These are phyloP conservation scores for Dromas ardeola DNA, from an alignment of 2,113 vertebrate genomes.

Conservation along the genomic window DNA sequence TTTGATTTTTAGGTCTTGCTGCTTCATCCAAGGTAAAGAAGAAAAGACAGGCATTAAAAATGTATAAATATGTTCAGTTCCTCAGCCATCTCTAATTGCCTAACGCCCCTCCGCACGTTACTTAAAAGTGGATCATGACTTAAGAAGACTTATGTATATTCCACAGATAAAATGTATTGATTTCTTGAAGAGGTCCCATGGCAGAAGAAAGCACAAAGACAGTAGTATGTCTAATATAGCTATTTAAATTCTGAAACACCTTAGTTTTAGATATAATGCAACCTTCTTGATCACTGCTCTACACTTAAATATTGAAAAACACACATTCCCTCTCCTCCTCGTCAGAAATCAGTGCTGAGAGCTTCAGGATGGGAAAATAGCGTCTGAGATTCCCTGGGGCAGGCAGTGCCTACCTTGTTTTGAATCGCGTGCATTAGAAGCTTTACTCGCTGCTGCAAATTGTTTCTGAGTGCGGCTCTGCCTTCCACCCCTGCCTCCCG, in stretches of 20 bases:
- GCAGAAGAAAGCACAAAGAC: not conserved
- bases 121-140: not conserved
- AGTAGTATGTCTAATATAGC: fast-evolving
- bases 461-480: not conserved
- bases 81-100: not conserved
- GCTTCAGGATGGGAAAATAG: not conserved
- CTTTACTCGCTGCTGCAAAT: not conserved
- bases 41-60: not conserved
- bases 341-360: not conserved
- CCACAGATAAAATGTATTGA: not conserved
- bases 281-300: not conserved
- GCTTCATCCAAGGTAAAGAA: not conserved
- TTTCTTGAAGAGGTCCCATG: not conserved
- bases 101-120: not conserved
- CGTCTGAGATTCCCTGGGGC: not conserved
- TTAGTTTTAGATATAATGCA: not conserved
- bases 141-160: not conserved
- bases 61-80: not conserved
- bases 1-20: not conserved
- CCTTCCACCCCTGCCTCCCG: not conserved
- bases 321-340: fast-evolving
- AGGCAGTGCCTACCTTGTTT: not conserved
- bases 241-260: not conserved
- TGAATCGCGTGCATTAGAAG: not conserved
- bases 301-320: fast-evolving